Conservation (phyloP, 2,797 vertebrate species). For the Peromyscus aztecus region DNA sequence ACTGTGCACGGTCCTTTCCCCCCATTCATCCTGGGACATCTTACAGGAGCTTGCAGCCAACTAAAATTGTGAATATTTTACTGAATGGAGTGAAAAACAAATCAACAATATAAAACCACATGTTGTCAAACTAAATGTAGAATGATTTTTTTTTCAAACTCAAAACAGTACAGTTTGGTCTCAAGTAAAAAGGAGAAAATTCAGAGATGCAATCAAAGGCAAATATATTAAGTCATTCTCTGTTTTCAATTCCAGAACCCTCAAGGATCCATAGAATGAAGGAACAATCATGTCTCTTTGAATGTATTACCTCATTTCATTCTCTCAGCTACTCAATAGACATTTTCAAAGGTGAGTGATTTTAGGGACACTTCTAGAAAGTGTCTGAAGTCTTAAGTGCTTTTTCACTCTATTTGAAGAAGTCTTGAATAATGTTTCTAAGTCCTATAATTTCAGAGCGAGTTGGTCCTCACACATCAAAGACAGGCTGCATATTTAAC, state of each 20-base stretch:
- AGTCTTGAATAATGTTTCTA: neutral
- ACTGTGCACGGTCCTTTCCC: neutral
- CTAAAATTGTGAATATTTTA: constrained; percentile 24
- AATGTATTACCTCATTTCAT: neutral
- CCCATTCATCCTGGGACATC: constrained; percentile 59
- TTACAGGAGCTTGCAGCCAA: constrained; percentile 67
- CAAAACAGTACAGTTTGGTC: constrained; percentile 44
- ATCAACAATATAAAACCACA: constrained; percentile 52
- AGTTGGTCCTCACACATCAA: neutral
- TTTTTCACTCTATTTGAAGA: neutral
- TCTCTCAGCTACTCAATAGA: neutral
- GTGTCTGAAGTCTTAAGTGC: neutral
- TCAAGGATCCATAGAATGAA: neutral
- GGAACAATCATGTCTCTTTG: neutral
- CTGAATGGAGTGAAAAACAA: constrained; percentile 69
- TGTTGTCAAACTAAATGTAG: constrained; percentile 51
- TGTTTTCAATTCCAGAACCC: constrained; percentile 45
- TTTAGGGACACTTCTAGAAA: constrained; percentile 19
- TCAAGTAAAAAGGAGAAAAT: constrained; percentile 58
- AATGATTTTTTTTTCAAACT: constrained; percentile 60
- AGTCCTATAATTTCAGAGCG: neutral
- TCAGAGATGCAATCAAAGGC: neutral
- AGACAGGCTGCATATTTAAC: neutral
- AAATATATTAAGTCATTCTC: constrained; percentile 15
- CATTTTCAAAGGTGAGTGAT: constrained; percentile 3